Conservation (phyloP, 2,113 vertebrate genomes). For the Hypanus sabinus region DNA sequence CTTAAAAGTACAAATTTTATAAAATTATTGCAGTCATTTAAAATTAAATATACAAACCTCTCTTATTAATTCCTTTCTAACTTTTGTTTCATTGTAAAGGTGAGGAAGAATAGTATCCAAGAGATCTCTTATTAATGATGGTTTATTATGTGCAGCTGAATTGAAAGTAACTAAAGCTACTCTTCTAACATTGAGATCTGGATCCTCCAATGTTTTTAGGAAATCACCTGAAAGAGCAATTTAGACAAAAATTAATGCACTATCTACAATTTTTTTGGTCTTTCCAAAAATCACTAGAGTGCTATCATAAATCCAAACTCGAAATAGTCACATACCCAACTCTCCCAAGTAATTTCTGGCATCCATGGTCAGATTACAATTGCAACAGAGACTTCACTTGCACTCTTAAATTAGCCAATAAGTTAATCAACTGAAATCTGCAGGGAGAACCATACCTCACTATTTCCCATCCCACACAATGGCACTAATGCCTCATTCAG, state of each 20-base stretch:
- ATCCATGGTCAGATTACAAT: too few relatives aligned
- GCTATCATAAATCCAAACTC: background rate
- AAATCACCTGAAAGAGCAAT: constrained; percentile 73
- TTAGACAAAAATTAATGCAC: background rate
- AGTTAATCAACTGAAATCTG: background rate
- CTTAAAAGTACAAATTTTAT: background rate
- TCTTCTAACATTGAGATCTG: constrained; percentile 90
- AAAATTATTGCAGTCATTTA: background rate
- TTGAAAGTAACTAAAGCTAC: constrained; percentile 96
- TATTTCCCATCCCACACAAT: background rate
- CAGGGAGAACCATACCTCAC: background rate
- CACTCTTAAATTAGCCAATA: background rate
- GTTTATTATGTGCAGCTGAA: constrained; percentile 95
- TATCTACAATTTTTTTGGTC: background rate
- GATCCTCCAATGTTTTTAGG: constrained; percentile 93
- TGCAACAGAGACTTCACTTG: background rate
- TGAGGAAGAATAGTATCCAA: constrained; percentile 92
- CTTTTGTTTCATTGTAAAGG: constrained; percentile 97
- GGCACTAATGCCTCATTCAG: background rate
- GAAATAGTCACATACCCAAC: background rate
- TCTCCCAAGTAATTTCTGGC: background rate
- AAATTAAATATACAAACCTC: constrained; percentile 63
- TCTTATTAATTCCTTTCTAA: constrained; percentile 92
- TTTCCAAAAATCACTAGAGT: background rate
- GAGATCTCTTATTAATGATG: constrained; percentile 90